Base-by-base conservation (phyloP, 2,113 vertebrate genomes). In the Cyanoramphus novaezelandiae region DNA sequence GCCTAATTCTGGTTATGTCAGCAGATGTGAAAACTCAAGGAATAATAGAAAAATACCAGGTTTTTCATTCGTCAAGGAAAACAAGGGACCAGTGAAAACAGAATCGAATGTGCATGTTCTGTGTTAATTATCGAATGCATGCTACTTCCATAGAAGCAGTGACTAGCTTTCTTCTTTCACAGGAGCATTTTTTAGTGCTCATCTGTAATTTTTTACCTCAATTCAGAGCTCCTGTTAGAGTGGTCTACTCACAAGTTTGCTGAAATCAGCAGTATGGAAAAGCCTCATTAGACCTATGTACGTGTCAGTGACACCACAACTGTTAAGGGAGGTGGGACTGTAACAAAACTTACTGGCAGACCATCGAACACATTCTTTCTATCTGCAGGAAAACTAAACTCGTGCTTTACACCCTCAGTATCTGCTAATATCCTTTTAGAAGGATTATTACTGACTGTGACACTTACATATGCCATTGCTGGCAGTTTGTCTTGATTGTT, bases 341-440 rank as follows among this genome's bases (percentile, higher is more conserved):
- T 67, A 31, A 46, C 29, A 71, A 50, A 52, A 31, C 14, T 21
- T 63, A 12, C 6, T 20, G n/a, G 43, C 37, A 28, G 37, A 41
- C 65, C 29, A 33, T 60, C 37, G 8, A 17, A 20, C 28, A 17
- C 0, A 0, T 71, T n/a, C n/a, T 41, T 82, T 43, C 17, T 46
- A 18, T 71, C 7, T 47, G 18, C 55, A 55, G 74, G 46, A 44
- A 74, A 37, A 31, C 4, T 11, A 27, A 77, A 29, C 13, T 65
- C 16, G 5, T 16, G 7, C 10, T 18, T 5, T 10, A 44, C 29
- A 11, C 24, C 29, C n/a, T 78, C 44, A 69, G 49, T 21, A 39
- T 50, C 57, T 59, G 43, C 24, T 52, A 23, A 33, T 17, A 8
- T 41, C 15, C 28, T 71, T 65, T 65, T 35, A 52, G 41, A 62